Evolutionary conservation across 1,140 invertebrate species (phyloP).

Genomic region (Euura saliciscinereae): DNA sequence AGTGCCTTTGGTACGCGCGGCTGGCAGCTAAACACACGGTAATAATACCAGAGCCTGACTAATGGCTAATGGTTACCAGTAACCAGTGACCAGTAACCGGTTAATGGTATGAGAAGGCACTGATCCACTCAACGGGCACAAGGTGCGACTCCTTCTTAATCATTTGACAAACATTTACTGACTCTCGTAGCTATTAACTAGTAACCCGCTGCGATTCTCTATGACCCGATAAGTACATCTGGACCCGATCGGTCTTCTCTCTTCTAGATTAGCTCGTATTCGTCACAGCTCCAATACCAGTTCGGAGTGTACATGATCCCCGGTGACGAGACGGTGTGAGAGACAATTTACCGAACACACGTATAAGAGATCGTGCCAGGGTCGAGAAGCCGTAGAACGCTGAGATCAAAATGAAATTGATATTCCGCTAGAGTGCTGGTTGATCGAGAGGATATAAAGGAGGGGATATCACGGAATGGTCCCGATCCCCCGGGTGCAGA

Average conservation of each 20-base stretch:
- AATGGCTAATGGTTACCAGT: slow-evolving; percentile 6
- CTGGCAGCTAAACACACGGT: not conserved
- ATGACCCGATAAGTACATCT: too few relatives aligned
- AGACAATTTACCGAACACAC: not conserved
- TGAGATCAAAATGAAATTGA: slow-evolving; percentile 4
- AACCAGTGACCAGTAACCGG: not conserved
- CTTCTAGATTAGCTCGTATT: too few relatives aligned
- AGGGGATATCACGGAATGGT: not conserved
- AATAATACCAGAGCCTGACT: slow-evolving; percentile 5
- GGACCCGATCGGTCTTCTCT: too few relatives aligned
- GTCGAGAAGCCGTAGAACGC: not conserved
- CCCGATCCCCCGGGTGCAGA: not conserved
- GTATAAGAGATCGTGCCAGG: not conserved
- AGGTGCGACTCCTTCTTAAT: slow-evolving; percentile 11
- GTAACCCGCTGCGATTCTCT: too few relatives aligned
- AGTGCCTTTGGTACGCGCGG: not conserved
- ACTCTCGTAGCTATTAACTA: not conserved
- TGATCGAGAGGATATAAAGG: slow-evolving; percentile 10
- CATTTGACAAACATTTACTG: slow-evolving; percentile 4
- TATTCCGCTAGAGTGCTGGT: not conserved
- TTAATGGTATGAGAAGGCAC: slow-evolving; percentile 7
- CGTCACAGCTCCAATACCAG: too few relatives aligned
- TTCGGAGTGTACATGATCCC: too few relatives aligned
- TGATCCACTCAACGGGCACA: slow-evolving; percentile 9
- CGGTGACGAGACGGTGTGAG: not conserved